Evolutionary conservation across 2,113 vertebrate genomes (phyloP).

Genomic region (Neogobius melanostomus): DNA sequence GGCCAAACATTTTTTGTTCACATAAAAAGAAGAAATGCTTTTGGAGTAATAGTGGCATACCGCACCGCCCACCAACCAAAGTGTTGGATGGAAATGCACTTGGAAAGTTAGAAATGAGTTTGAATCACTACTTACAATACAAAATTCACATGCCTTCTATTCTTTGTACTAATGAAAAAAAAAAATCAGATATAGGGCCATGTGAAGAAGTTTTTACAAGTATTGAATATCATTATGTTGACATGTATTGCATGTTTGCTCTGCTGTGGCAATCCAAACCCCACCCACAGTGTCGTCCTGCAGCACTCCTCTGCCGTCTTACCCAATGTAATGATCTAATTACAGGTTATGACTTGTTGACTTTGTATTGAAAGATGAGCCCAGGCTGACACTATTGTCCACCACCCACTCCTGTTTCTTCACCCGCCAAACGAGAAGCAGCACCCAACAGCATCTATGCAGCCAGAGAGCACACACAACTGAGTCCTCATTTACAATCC

Average conservation of each 20-base stretch:
- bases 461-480: slow-evolving; percentile 31
- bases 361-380: slow-evolving; percentile 59
- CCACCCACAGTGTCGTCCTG: slow-evolving; percentile 39
- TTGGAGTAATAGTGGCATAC: too few species aligned
- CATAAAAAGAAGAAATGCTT: too few species aligned
- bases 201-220: background rate
- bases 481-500: slow-evolving; percentile 76
- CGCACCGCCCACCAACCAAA: too few species aligned
- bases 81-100: too few species aligned
- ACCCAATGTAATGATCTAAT: slow-evolving; percentile 72
- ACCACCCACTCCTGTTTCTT: slow-evolving; percentile 18
- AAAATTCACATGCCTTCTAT: too few species aligned
- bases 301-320: slow-evolving; percentile 34
- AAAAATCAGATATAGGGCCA: too few species aligned
- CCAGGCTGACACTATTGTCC: slow-evolving; percentile 55
- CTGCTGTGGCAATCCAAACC: slow-evolving; percentile 40
- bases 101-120: too few species aligned
- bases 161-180: too few species aligned
- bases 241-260: slow-evolving; percentile 34
- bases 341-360: slow-evolving; percentile 75
- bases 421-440: slow-evolving; percentile 18
- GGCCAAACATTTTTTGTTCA: too few species aligned
- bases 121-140: too few species aligned
- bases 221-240: slow-evolving; percentile 12
- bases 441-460: slow-evolving; percentile 23